phyloP scores from a whole-genome alignment of 2,888 invertebrate species.

The Caenorhabditis panamensis region DNA sequence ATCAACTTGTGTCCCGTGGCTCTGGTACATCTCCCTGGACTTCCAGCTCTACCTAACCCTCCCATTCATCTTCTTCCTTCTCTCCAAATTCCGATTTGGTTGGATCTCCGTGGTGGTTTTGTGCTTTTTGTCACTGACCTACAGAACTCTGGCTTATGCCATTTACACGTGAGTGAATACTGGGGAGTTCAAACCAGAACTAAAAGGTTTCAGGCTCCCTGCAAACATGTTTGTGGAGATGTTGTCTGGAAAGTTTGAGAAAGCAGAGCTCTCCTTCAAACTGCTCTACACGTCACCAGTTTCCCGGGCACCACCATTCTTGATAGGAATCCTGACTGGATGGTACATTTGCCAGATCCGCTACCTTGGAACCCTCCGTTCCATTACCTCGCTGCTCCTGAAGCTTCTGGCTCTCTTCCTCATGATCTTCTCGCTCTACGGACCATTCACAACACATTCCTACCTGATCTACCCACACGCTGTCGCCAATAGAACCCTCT shows the following conservation, averaged over 20 bases:
- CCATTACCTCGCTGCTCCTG: slow-evolving; percentile 13
- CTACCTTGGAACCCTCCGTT: slow-evolving; percentile 19
- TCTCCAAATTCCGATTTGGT: slow-evolving; percentile 17
- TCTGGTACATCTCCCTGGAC: slow-evolving; percentile 75
- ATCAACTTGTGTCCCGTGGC: slow-evolving; percentile 73
- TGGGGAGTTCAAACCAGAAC: neutral
- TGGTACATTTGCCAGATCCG: slow-evolving; percentile 48
- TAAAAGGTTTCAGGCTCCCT: slow-evolving; percentile 27
- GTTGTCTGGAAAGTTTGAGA: slow-evolving; percentile 56
- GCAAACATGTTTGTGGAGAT: slow-evolving; percentile 64
- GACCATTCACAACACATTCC: slow-evolving; percentile 23
- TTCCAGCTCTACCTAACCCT: slow-evolving; percentile 71
- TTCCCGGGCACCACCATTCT: slow-evolving; percentile 62
- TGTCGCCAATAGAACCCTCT: slow-evolving; percentile 51
- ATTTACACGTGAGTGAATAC: slow-evolving; percentile 26
- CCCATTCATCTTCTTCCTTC: slow-evolving; percentile 54
- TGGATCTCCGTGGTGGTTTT: slow-evolving; percentile 15
- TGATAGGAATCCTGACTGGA: slow-evolving; percentile 57
- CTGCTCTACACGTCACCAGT: slow-evolving; percentile 62
- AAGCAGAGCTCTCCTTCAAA: slow-evolving; percentile 40
- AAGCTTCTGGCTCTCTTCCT: slow-evolving; percentile 23
- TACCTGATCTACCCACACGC: slow-evolving; percentile 47
- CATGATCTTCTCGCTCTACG: slow-evolving; percentile 28
- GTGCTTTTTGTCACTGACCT: slow-evolving; percentile 27
- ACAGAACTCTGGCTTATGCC: slow-evolving; percentile 37